Base-by-base conservation (phyloP, 2,888 invertebrate genomes). In the Callosobruchus maculatus region DNA sequence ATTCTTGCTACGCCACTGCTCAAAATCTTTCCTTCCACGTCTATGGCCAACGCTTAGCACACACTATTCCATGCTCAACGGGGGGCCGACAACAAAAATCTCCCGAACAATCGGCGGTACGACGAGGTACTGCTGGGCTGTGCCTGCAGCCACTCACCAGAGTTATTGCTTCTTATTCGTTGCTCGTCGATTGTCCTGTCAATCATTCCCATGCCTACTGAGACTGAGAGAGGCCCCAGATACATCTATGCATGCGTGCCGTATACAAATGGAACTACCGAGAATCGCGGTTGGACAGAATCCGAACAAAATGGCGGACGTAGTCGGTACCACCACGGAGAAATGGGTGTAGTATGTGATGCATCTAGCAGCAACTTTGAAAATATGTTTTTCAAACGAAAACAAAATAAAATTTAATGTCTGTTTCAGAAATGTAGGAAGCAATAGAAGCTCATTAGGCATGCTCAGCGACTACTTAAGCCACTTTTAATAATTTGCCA, bases 181-280 rank as follows among this genome's bases (percentile, higher is more conserved):
- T 82, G 83, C 81, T 83, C 82, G 80, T 80, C 80, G 80, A 78
- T 84, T 84, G 83, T 84, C 80, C 83, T 84, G 84, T 84, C 84
- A 84, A 84, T 84, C 84, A 84, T 49, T 18, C 49, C 77, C 71
- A 73, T 75, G 73, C 71, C 75, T 77, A 75, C 73, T 49, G 49
- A 7, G 49, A 49, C 18, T 49, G 13, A 49, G 49, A 49, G 13
- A 49, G 49, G n/a, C n/a, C 49, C 49, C 49, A 49, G 5, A 7
- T 49, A 49, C 49, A 49, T 49, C 49, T 49, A 49, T 49, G 49
- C 49, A 49, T 49, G 49, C 49, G 49, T 49, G 49, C 49, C 13
- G 49, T 49, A 49, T 49, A 49, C 49, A 49, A 49, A 49, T 49
- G 49, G 49, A 13, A 49, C 49, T 49, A 49, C 49, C 49, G 49